Base-by-base conservation (phyloP, 2,113 vertebrate species). In the Embiotoca jacksoni region DNA sequence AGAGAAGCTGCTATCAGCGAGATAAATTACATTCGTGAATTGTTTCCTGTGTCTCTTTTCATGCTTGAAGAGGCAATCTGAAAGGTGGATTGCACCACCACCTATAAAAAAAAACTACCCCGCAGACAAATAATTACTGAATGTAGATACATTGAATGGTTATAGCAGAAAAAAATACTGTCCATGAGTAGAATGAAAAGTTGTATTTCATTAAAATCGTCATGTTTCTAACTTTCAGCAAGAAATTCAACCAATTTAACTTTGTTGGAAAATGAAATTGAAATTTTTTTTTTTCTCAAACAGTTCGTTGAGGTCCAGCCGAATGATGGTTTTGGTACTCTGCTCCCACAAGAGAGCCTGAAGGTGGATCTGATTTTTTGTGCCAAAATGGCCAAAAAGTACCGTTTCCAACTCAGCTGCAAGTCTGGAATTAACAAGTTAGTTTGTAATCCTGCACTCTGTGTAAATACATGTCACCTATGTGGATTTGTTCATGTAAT, bases 241-340 rank as follows among this genome's bases (percentile, higher is more conserved):
- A 7, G 23, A 11, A 41, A 7, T 53, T 49, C 2, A 41, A 6
- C 1, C 10, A 2, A 5, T 47, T 49, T 14, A 3, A 55, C 11
- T 55, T 31, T 30, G 32, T 13, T 55, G 6, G 3, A 5, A 15
- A 49, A 16, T 49, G 47, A 1, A 15, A 50, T 16, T 50, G 47
- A 55, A 32, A 31, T 11, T n/a, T 54, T 31, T 65, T 55, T 59
- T 11, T 77, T 13, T 76, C 33, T 79, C 55, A 7, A 32, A 14
- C 90, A 99, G 98, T 97, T 93, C 78, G 82, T 97, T 60, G 96
- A 99, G 56, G 80, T 99, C 75, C 96, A 99, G 37, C 98, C 97
- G 46, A 95, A 90, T 0, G 95, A 98, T 0, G 97, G 98, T 30
- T 94, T 99, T 68, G 97, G 97, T 50, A 94, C 92, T 0, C 82